Percentiles rank a stretch among this genome's conserved stretches.
Conservation (phyloP, 2,113 vertebrate species). For the Microcebus tavaratra region DNA sequence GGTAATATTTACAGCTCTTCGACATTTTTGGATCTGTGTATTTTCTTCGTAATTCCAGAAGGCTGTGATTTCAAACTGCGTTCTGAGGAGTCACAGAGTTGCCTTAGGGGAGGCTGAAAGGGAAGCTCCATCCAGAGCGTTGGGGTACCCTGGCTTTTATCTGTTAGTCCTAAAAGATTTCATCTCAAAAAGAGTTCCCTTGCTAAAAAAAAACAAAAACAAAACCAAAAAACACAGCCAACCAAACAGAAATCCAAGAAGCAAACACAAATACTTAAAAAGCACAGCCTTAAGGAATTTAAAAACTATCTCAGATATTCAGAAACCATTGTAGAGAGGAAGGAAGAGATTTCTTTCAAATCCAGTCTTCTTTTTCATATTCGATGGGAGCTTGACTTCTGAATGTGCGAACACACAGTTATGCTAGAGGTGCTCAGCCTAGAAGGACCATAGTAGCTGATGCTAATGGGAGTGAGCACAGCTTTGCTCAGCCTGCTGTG, state of each 20-base stretch:
- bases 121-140: too few species aligned
- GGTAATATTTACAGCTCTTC: too few species aligned
- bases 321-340: not conserved
- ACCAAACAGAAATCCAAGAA: too few species aligned
- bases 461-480: rapidly evolving
- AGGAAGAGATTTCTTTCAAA: not conserved
- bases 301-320: not conserved
- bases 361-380: not conserved
- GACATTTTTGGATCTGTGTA: not conserved
- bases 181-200: not conserved
- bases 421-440: not conserved
- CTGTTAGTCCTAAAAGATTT: not conserved
- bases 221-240: not conserved
- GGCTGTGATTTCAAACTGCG: not conserved
- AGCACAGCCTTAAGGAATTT: not conserved
- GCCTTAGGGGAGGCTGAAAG: not conserved
- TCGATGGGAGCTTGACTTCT: not conserved
- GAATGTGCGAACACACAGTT: not conserved
- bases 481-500: rapidly evolving
- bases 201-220: not conserved
- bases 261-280: not conserved
- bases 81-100: not conserved
- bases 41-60: not conserved
- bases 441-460: not conserved
- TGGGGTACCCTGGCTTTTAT: not conserved